Base-by-base conservation (phyloP, 2,797 vertebrate species). In the Falco biarmicus region DNA sequence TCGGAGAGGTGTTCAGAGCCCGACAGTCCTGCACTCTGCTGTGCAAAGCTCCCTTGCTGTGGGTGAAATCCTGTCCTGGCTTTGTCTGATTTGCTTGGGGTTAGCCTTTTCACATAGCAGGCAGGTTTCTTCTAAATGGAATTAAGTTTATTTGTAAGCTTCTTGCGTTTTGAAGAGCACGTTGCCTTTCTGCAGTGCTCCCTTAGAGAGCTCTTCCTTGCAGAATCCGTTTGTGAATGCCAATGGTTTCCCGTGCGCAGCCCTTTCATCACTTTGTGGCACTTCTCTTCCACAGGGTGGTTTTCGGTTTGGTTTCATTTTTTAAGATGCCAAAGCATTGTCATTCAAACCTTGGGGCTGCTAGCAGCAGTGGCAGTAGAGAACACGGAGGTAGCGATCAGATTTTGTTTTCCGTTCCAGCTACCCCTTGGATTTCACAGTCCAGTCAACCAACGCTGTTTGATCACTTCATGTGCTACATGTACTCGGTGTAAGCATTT, bases 401-500 rank as follows among this genome's bases (percentile, higher is more conserved):
- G 60, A 48, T 57, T 79, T 82, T 93, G 6, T 57, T 89, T 73
- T 88, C 41, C 54, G 25, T 90, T 79, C 56, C 66, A 90, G 56
- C 63, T 96, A 61, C 66, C 54, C 3, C 4, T 61, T 94, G 78
- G 73, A 74, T 95, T 87, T 96, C 78, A 76, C 87, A 77, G 92
- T 84, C 90, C 87, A 87, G 90, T 74, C 80, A 93, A 4, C 4
- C 6, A 59, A 24, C 21, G 2, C 39, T 43, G 63, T 96, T 96
- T 97, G 96, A 97, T 97, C 93, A 84, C 75, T 91, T 91, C 56
- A n/a, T 61, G 57, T 77, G 78, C 91, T 90, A 54, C 82, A 32
- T 80, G 56, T 77, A 84, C 87, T 92, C 3, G 2, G 48, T 56
- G 63, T 80, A 59, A 91, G 66, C 68, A 41, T 89, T 92, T 88